These are phyloP conservation scores for Aplochiton taeniatus DNA, from an alignment of 2,797 vertebrate species.

Conservation along the genomic window DNA sequence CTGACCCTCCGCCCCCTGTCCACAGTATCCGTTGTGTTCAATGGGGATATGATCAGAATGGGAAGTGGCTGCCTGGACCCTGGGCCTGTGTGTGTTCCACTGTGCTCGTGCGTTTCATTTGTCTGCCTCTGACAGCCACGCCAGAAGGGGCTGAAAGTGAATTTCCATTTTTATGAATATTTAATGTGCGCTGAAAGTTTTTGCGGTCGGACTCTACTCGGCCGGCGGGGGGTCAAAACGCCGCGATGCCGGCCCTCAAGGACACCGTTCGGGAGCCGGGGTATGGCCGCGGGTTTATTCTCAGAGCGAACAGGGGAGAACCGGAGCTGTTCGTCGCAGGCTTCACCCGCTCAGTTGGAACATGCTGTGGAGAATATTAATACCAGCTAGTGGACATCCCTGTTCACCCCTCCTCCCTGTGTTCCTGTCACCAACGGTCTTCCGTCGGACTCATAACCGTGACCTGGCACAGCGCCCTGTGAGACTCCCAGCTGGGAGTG, in stretches of 20 bases:
- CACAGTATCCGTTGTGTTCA: conserved; percentile 68
- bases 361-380: too few species aligned
- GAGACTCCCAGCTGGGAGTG: conserved; percentile 79
- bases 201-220: conserved; percentile 75
- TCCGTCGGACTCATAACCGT: conserved; percentile 47
- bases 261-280: conserved; percentile 54
- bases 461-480: conserved; percentile 66
- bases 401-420: conserved; percentile 15
- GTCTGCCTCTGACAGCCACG: conserved; percentile 65
- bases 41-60: conserved; percentile 74
- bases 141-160: conserved; percentile 65
- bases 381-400: neutral
- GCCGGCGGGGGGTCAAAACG: conserved; percentile 56
- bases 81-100: conserved; percentile 69
- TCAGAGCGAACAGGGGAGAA: conserved; percentile 3
- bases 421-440: conserved; percentile 41
- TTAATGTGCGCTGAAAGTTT: conserved; percentile 77
- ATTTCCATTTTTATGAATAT: conserved; percentile 79
- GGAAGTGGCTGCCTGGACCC: conserved; percentile 68
- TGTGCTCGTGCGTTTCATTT: conserved; percentile 58
- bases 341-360: too few species aligned
- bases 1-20: too few species aligned
- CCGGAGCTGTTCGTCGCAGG: too few species aligned
- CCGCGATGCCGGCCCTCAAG: conserved; percentile 66
- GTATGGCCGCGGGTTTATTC: conserved; percentile 39